Conservation (phyloP, 2,888 invertebrate genomes). For the Molorchus minor region DNA sequence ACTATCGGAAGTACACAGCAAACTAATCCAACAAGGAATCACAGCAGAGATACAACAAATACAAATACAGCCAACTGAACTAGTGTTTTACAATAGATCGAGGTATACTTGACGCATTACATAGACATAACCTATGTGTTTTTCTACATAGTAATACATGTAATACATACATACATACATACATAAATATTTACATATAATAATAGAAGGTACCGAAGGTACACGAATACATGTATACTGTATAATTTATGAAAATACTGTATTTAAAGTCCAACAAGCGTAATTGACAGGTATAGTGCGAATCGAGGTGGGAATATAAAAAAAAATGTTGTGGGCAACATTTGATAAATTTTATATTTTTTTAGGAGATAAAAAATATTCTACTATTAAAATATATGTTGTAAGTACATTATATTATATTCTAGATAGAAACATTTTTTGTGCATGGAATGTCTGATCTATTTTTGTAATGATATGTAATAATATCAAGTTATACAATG, state of each 20-base stretch:
- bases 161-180: slow-evolving; percentile 14
- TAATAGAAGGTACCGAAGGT: slow-evolving; percentile 13
- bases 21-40: slow-evolving; percentile 56
- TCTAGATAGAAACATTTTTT: too few relatives aligned
- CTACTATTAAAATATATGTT: slow-evolving; percentile 12
- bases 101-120: slow-evolving; percentile 19
- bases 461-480: too few relatives aligned
- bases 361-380: slow-evolving; percentile 3
- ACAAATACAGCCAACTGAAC: slow-evolving; percentile 33
- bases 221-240: slow-evolving; percentile 15
- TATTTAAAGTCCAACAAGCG: slow-evolving; percentile 11
- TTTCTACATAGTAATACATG: too few relatives aligned
- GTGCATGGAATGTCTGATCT: too few relatives aligned
- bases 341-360: too few relatives aligned
- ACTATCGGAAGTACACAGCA: slow-evolving; percentile 57
- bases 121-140: slow-evolving; percentile 7
- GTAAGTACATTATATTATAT: slow-evolving; percentile 2
- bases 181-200: slow-evolving; percentile 20
- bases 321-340: too few relatives aligned
- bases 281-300: slow-evolving; percentile 22
- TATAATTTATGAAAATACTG: slow-evolving; percentile 20
- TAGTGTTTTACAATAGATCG: slow-evolving; percentile 19
- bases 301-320: too few relatives aligned
- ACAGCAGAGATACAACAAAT: slow-evolving; percentile 53
- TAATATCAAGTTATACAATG: too few relatives aligned